phyloP scores from a whole-genome alignment of 2,797 vertebrate species.

The Siniperca obscura region DNA sequence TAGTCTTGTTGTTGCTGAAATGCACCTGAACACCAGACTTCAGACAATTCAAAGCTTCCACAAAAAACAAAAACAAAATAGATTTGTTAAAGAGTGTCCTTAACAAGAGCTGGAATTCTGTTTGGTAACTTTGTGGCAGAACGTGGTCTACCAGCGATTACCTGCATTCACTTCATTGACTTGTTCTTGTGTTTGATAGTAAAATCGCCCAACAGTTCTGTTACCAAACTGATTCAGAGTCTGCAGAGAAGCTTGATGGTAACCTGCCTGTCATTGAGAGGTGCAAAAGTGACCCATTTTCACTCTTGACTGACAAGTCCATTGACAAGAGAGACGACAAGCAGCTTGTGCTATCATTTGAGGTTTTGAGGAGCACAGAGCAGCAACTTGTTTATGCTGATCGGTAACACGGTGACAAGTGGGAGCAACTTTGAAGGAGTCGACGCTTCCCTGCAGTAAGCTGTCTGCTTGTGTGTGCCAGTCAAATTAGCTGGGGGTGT shows the following conservation, averaged over 20 bases:
- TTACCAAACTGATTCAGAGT: slow-evolving; percentile 23
- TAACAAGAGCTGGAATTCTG: too few relatives aligned
- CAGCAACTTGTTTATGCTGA: slow-evolving; percentile 56
- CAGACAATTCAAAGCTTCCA: too few relatives aligned
- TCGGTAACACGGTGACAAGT: slow-evolving; percentile 43
- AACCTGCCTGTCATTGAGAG: slow-evolving; percentile 36
- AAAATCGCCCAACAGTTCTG: slow-evolving; percentile 7
- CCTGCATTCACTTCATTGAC: neutral
- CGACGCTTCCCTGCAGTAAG: slow-evolving; percentile 9
- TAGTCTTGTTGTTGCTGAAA: neutral
- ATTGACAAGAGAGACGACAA: slow-evolving; percentile 51
- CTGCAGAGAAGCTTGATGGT: slow-evolving; percentile 23
- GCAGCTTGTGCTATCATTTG: slow-evolving; percentile 48
- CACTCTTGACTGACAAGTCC: slow-evolving; percentile 58
- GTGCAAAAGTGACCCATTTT: slow-evolving; percentile 49
- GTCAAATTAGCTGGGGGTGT: slow-evolving; percentile 27
- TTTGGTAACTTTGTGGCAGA: neutral
- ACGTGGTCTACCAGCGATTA: too few relatives aligned
- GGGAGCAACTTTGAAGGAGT: slow-evolving; percentile 46
- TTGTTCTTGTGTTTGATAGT: slow-evolving; percentile 18
- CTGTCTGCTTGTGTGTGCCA: slow-evolving; percentile 18
- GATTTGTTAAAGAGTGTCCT: too few relatives aligned
- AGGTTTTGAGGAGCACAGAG: slow-evolving; percentile 46
- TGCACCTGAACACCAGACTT: neutral
- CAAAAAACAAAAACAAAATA: too few relatives aligned